Evolutionary conservation across 2,797 vertebrate genomes (phyloP), one percentile per base, ranked within the genome.

Genomic region (Benthosema pterotum): DNA sequence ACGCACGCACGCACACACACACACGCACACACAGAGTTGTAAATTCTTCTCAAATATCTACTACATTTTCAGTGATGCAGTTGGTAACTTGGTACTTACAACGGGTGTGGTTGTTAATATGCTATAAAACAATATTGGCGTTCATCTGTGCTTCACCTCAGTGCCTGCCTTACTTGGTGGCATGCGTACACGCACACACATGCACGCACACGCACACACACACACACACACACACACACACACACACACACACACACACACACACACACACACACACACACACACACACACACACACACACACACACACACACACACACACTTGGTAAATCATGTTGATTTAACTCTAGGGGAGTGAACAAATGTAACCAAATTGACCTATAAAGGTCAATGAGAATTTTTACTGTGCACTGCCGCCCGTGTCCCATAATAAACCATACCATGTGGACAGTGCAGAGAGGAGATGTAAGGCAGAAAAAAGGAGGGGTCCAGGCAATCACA

Each of bases 371-470:
- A 43, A 38, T 38, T 38, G 32, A 38, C 32, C 32, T 38, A 38
- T 38, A 38, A 38, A 38, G 32, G 32, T 38, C 32, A 38, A 2
- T 9, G 32, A 38, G 32, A 9, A 38, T 38, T 38, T 38, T 38
- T 38, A 38, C 32, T 38, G 32, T 38, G 32, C 11, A 49, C 67
- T 42, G 59, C 60, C 67, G 54, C 42, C 49, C 65, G 60, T 48
- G 11, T 58, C 72, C n/a, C n/a, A n/a, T n/a, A n/a, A 84, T 83
- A 70, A 77, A 70, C 83, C 79, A 73, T 52, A 60, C 64, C 64
- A 69, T 46, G 42, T 63, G 54, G 32, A 63, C 59, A 69, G 45
- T 13, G 60, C 63, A 63, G 62, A 65, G 16, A 65, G 16, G 60
- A 65, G 65, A 52, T 47, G 1, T 60, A 11, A 42, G 69, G 75